Percentiles rank a stretch among this genome's conserved stretches.
Evolutionary conservation across 1,140 invertebrate genomes (phyloP).

Genomic region (Drosophila repletoides): DNA sequence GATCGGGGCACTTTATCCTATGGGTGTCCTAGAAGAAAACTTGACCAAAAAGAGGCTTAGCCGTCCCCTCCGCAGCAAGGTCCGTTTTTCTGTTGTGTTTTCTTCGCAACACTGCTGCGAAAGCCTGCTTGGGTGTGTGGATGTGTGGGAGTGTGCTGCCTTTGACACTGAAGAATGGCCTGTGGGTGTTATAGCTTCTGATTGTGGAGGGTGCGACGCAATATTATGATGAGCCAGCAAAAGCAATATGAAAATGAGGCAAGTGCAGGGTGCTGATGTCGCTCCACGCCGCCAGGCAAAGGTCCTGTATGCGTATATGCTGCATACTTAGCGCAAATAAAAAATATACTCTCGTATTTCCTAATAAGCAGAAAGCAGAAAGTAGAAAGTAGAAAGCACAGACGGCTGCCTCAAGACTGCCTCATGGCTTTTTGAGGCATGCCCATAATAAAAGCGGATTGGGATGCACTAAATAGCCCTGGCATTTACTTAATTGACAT

Average conservation of each 20-base stretch:
- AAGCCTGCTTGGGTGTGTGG: too few species aligned
- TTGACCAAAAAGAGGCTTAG: too few species aligned
- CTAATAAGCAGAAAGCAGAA: slow-evolving; percentile 72
- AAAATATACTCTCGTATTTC: slow-evolving; percentile 28
- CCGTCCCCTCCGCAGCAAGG: too few species aligned
- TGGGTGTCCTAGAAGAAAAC: too few species aligned
- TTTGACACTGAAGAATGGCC: slow-evolving; percentile 78
- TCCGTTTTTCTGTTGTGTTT: too few species aligned
- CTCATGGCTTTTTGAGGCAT: slow-evolving; percentile 19
- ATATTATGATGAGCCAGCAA: slow-evolving; percentile 70
- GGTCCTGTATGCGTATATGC: slow-evolving; percentile 19
- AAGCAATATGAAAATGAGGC: slow-evolving; percentile 76
- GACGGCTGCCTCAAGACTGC: too few species aligned
- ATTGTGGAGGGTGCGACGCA: slow-evolving; percentile 18
- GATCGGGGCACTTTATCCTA: too few species aligned
- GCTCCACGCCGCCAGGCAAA: slow-evolving; percentile 42
- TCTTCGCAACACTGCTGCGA: too few species aligned
- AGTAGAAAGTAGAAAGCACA: slow-evolving; percentile 65
- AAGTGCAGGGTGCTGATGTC: slow-evolving; percentile 22
- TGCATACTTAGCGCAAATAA: slow-evolving; percentile 38
- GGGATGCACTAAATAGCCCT: slow-evolving; percentile 63
- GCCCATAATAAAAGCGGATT: slow-evolving; percentile 58
- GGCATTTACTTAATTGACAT: slow-evolving; percentile 76
- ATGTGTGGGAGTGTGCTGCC: slow-evolving; percentile 36
- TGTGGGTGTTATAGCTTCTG: slow-evolving; percentile 37